Evolutionary conservation across 2,797 vertebrate genomes (phyloP), one percentile per base, ranked within the genome.

Genomic region (Phoebastria nigripes): DNA sequence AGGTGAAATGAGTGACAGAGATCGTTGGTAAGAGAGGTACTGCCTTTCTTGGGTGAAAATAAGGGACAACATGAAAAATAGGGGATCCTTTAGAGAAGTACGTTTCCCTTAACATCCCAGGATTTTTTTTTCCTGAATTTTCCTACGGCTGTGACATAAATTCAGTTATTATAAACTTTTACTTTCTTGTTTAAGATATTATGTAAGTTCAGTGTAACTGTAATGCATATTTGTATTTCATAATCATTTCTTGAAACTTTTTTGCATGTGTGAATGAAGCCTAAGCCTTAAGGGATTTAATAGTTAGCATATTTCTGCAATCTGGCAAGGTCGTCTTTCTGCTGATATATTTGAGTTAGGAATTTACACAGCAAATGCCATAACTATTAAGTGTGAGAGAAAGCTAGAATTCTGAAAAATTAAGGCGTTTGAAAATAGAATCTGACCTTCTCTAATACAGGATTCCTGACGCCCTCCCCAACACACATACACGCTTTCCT

Each of bases 271-370:
- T 92, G 92, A 96, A 81, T 5, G 4, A 96, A 96, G 78, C 71
- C 51, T 92, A 44, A 94, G 87, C 81, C 89, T 94, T 82, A 24
- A 87, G 89, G 87, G 95, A 95, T 95, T 96, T 95, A 94, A 77
- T 93, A 85, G 89, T 94, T 91, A 96, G 74, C 87, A 93, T 95
- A 91, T 93, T 96, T 85, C 90, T 96, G 94, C 95, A 96, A 96
- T 92, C 93, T 97, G 93, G 94, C 94, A 97, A 93, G 93, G 93
- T 95, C 69, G 28, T 89, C 94, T 94, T 87, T 89, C 87, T 96
- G 78, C 92, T 95, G 87, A 89, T 91, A 80, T 80, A 85, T 93
- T 95, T 89, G 92, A 95, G 78, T 93, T 77, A 92, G 87, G 87
- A 97, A 95, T 96, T 96, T 94, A 80, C 81, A 56, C 59, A 77